Evolutionary conservation across 2,797 vertebrate genomes (phyloP).

Genomic region (Lutjanus argentimaculatus): DNA sequence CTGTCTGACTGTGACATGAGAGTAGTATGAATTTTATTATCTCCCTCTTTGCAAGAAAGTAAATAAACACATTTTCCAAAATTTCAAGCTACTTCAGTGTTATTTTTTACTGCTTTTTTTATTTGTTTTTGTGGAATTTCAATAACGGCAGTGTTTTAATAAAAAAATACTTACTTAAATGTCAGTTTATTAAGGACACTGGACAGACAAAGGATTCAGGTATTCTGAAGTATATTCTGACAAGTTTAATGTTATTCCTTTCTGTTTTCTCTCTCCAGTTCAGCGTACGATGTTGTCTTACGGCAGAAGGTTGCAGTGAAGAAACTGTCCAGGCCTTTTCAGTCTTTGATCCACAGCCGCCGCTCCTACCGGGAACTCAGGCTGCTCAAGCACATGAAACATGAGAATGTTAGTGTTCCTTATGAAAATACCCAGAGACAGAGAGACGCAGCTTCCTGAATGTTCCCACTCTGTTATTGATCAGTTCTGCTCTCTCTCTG

Average conservation of each 20-base stretch:
- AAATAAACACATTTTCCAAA: neutral
- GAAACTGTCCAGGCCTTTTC: slow-evolving; percentile 97
- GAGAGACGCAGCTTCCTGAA: slow-evolving; percentile 5
- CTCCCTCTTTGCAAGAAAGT: neutral
- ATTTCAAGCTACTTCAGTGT: neutral
- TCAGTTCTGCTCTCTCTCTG: slow-evolving; percentile 32
- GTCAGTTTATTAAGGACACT: neutral
- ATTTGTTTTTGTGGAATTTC: neutral
- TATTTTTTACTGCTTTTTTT: no score
- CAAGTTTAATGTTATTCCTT: neutral
- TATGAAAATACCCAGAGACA: slow-evolving; percentile 29
- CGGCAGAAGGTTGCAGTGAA: slow-evolving; percentile 96
- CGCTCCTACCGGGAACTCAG: slow-evolving; percentile 96
- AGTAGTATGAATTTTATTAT: neutral
- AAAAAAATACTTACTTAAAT: neutral
- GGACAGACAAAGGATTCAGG: neutral
- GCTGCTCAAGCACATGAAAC: slow-evolving; percentile 98
- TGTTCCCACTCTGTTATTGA: slow-evolving; percentile 50
- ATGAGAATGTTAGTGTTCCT: slow-evolving; percentile 93
- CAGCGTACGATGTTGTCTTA: slow-evolving; percentile 91
- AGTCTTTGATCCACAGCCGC: slow-evolving; percentile 97
- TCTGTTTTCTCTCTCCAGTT: slow-evolving; percentile 82
- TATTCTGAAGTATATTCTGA: neutral
- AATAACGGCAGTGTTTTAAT: neutral
- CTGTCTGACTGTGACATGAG: neutral